These are phyloP conservation scores for Marmota monax DNA, from an alignment of 2,113 vertebrate species.

Conservation along the genomic window DNA sequence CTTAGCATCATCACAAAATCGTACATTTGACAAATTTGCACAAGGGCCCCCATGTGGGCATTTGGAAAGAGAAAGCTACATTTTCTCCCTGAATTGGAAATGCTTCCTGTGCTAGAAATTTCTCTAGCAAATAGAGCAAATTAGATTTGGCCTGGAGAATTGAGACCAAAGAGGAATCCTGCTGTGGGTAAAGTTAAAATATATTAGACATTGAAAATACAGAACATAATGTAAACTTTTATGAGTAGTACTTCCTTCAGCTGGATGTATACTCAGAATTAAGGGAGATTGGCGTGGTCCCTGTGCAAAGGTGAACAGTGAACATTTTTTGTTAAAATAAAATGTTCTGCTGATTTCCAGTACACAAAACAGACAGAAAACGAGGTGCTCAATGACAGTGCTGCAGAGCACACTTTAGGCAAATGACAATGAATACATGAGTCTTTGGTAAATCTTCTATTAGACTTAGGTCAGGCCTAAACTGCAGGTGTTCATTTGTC, in stretches of 20 bases:
- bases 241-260: background rate
- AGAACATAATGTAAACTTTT: background rate
- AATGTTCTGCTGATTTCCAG: background rate
- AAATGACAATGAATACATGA: background rate
- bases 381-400: background rate
- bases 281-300: background rate
- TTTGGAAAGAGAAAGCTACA: background rate
- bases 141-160: conserved; percentile 61
- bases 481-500: background rate
- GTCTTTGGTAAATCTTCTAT: background rate
- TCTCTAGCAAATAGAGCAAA: conserved; percentile 43
- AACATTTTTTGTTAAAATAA: background rate
- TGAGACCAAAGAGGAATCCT: conserved; percentile 49
- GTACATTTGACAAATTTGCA: conserved; percentile 13
- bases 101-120: conserved; percentile 2
- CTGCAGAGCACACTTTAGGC: background rate
- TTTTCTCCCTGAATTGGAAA: background rate
- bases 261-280: background rate
- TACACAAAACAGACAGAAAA: background rate
- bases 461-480: background rate
- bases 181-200: conserved; percentile 54
- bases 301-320: background rate
- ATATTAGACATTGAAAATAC: conserved; percentile 37
- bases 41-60: background rate
- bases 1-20: background rate